Percentiles rank a stretch among this genome's conserved stretches.
These are phyloP conservation scores for Hippopotamyrus pictus DNA, from an alignment of 2,797 vertebrate genomes.

Conservation along the genomic window DNA sequence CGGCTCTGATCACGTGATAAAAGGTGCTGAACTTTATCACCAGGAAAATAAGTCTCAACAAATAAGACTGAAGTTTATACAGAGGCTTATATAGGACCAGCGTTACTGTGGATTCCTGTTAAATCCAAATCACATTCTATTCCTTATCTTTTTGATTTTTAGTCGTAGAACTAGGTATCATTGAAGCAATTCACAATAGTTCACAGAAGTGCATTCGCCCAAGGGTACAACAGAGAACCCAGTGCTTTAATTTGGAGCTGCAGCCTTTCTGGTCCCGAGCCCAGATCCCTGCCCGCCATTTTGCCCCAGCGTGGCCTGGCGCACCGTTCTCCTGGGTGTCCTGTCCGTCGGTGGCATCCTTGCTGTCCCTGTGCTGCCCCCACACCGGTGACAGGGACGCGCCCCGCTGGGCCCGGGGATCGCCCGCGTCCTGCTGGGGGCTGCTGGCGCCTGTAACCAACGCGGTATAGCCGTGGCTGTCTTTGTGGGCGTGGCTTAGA, in stretches of 20 bases:
- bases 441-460: conserved; percentile 32
- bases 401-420: conserved; percentile 52
- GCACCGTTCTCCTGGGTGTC: conserved; percentile 67
- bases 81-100: neutral
- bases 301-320: conserved; percentile 36
- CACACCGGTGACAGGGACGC: conserved; percentile 61
- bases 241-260: neutral
- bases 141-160: neutral
- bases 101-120: neutral
- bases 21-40: neutral
- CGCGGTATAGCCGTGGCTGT: neutral
- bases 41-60: neutral
- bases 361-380: conserved; percentile 70
- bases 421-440: conserved; percentile 46
- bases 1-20: neutral
- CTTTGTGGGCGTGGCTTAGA: neutral
- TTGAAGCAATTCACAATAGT: neutral
- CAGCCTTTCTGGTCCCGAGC: neutral
- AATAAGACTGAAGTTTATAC: conserved; percentile 43
- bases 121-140: neutral
- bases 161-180: neutral
- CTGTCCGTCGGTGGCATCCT: conserved; percentile 62
- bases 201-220: neutral
- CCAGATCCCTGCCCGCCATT: neutral
- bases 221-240: neutral